Evolutionary conservation across 1,140 invertebrate genomes (phyloP).

Genomic region (Pantala flavescens): DNA sequence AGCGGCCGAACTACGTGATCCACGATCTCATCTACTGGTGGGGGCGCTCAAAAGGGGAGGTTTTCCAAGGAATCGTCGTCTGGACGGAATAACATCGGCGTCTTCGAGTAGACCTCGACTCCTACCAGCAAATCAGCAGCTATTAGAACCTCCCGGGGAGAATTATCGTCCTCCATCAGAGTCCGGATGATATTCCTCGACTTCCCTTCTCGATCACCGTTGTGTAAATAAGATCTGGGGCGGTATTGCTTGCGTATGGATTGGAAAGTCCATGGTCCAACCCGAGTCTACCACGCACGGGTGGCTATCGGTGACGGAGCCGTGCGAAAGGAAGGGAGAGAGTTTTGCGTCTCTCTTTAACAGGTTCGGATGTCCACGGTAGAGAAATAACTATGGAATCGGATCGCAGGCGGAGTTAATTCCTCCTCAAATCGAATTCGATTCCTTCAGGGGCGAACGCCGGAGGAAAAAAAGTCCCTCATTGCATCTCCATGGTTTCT

Average conservation of each 20-base stretch:
- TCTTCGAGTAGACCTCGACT: background rate
- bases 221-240: background rate
- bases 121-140: too few species aligned
- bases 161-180: background rate
- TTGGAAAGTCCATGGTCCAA: conserved; percentile 8
- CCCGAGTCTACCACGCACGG: background rate
- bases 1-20: background rate
- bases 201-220: background rate
- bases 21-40: background rate
- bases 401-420: background rate
- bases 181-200: background rate
- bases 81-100: background rate
- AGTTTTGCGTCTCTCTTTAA: background rate
- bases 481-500: conserved; percentile 5
- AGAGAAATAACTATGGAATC: background rate
- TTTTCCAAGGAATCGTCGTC: background rate
- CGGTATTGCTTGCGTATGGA: background rate
- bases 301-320: background rate
- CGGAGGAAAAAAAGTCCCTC: background rate
- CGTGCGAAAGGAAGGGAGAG: background rate
- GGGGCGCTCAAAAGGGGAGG: background rate
- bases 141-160: background rate
- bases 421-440: background rate
- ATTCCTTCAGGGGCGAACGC: background rate
- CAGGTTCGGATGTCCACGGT: background rate